These are phyloP conservation scores for Theropithecus gelada DNA, from an alignment of 2,113 vertebrate genomes.

Conservation along the genomic window DNA sequence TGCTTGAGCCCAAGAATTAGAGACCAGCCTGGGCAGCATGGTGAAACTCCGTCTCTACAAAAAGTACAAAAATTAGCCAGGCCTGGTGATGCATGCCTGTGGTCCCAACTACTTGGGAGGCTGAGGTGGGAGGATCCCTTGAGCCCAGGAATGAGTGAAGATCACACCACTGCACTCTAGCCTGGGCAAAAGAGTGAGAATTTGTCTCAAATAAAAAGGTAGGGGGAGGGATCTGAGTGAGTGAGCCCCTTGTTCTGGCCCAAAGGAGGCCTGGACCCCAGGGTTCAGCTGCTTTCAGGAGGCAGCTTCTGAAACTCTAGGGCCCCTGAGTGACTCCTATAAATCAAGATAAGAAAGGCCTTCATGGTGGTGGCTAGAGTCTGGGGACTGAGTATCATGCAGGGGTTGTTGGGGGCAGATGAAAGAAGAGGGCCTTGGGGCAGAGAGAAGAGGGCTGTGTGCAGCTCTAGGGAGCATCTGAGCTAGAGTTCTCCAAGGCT, in stretches of 20 bases:
- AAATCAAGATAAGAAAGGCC: constrained; percentile 35
- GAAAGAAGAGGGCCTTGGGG: neutral
- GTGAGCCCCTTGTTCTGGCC: neutral
- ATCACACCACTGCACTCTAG: too few relatives aligned
- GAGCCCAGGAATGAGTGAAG: too few relatives aligned
- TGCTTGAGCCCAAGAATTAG: too few relatives aligned
- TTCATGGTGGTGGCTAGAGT: neutral
- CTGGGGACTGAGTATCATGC: neutral
- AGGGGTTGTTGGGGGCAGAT: neutral
- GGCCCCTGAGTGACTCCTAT: neutral
- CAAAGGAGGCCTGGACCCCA: neutral
- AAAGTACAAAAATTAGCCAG: too few relatives aligned
- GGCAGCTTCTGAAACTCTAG: neutral
- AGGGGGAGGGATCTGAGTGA: neutral
- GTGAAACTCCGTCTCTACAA: too few relatives aligned
- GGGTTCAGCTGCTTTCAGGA: neutral
- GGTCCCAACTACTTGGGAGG: too few relatives aligned
- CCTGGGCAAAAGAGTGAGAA: too few relatives aligned
- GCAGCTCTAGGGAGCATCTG: neutral
- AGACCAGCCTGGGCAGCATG: too few relatives aligned
- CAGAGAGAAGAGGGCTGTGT: neutral
- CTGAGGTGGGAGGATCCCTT: too few relatives aligned
- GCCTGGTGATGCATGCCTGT: too few relatives aligned
- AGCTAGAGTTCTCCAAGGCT: neutral
- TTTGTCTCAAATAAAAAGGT: too few relatives aligned